phyloP scores from a whole-genome alignment of 2,888 invertebrate species.

The Phalangium opilio region DNA sequence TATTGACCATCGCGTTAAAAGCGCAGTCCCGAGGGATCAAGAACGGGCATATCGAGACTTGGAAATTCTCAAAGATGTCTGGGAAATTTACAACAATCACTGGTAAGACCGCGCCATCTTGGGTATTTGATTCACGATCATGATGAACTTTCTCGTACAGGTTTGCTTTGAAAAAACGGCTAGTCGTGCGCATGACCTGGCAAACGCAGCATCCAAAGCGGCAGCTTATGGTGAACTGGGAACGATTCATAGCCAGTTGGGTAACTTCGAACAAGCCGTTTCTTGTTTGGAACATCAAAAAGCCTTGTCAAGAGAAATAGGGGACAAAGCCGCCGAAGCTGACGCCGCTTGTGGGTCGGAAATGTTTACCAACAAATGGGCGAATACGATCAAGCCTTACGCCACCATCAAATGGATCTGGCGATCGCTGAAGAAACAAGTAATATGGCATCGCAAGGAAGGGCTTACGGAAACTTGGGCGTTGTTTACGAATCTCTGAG shows the following conservation, averaged over 20 bases:
- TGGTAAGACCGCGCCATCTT: conserved; percentile 38
- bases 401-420: conserved; percentile 64
- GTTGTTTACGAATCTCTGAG: conserved; percentile 75
- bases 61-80: conserved; percentile 53
- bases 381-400: conserved; percentile 62
- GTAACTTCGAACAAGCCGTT: conserved; percentile 79
- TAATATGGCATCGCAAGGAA: conserved; percentile 26
- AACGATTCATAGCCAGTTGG: conserved; percentile 42
- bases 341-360: conserved; percentile 75
- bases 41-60: conserved; percentile 78
- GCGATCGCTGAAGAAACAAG: conserved; percentile 54
- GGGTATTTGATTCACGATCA: not conserved
- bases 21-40: conserved; percentile 62
- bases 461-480: conserved; percentile 73
- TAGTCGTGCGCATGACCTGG: conserved; percentile 80
- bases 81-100: conserved; percentile 76
- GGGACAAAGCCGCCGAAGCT: conserved; percentile 71
- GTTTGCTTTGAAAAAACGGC: conserved; percentile 81
- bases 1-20: conserved; percentile 62
- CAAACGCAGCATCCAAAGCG: conserved; percentile 69
- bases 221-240: conserved; percentile 89
- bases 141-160: conserved; percentile 9
- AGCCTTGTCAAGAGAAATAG: conserved; percentile 40
- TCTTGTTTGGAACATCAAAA: conserved; percentile 86
- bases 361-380: conserved; percentile 78